Conservation (phyloP, 1,140 invertebrate genomes). For the Drosophila virilis region DNA sequence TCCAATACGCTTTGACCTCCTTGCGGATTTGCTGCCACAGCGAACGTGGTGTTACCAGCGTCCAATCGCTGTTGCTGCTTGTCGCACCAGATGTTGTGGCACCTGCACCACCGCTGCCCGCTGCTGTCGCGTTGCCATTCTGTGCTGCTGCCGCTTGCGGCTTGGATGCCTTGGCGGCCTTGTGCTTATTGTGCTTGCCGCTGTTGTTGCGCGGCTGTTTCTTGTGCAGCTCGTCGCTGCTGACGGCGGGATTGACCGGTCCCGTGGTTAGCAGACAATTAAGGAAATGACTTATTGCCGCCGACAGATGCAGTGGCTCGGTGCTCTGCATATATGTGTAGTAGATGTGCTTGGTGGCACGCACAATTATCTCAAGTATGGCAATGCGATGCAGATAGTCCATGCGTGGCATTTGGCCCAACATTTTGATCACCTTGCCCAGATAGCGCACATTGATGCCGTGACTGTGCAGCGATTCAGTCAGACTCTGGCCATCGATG, state of each 20-base stretch:
- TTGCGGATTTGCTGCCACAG: constrained; percentile 95
- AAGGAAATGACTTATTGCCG: constrained; percentile 96
- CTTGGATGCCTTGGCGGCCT: constrained; percentile 67
- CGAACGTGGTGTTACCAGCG: constrained; percentile 91
- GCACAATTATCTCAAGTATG: constrained; percentile 93
- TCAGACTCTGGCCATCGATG: constrained; percentile 97
- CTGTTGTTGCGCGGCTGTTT: constrained; percentile 85
- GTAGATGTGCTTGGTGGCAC: constrained; percentile 97
- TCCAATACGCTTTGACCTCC: constrained; percentile 94
- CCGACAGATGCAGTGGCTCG: constrained; percentile 94
- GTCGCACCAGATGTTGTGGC: constrained; percentile 15
- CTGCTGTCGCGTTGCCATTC: constrained; percentile 24
- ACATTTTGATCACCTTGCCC: constrained; percentile 92
- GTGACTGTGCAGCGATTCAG: constrained; percentile 95
- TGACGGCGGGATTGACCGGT: constrained; percentile 86
- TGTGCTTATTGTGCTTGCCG: constrained; percentile 87
- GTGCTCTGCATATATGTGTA: constrained; percentile 95
- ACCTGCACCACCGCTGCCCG: not conserved
- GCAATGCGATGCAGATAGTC: constrained; percentile 95
- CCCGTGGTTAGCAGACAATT: constrained; percentile 96
- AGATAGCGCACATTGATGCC: constrained; percentile 99
- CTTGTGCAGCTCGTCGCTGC: constrained; percentile 88
- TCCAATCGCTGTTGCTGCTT: constrained; percentile 90
- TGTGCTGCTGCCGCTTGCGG: constrained; percentile 26
- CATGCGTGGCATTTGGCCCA: constrained; percentile 91